Evolutionary conservation across 2,888 invertebrate species (phyloP).

Genomic region (Apamea monoglypha): DNA sequence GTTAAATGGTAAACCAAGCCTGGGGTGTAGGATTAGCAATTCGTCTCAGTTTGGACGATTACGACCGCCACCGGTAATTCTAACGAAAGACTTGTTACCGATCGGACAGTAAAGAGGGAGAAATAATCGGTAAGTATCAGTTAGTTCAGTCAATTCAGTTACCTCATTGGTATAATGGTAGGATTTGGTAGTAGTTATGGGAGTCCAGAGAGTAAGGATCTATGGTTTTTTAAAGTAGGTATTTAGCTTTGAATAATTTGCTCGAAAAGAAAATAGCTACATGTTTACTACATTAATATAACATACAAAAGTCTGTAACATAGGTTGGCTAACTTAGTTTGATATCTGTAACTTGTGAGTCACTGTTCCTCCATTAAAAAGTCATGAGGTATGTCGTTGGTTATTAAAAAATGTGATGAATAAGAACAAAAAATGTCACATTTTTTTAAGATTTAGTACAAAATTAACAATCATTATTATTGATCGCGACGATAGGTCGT

Average conservation of each 20-base stretch:
- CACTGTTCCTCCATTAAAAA: no score
- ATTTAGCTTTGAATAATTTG: not conserved
- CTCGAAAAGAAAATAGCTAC: not conserved
- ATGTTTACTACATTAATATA: not conserved
- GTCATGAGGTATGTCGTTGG: no score
- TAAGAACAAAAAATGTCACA: no score
- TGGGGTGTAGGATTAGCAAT: slow-evolving; percentile 57
- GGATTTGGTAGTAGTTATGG: slow-evolving; percentile 16
- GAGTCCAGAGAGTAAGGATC: not conserved
- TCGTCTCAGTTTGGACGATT: slow-evolving; percentile 60
- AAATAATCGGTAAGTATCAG: slow-evolving; percentile 57
- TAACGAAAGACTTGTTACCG: slow-evolving; percentile 57
- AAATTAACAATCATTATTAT: not conserved
- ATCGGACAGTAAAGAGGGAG: slow-evolving; percentile 45
- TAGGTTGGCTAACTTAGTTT: no score
- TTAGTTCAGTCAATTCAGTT: slow-evolving; percentile 38
- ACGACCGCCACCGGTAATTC: slow-evolving; percentile 56
- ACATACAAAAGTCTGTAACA: no score
- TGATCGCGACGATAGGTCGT: no score
- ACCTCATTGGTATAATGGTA: slow-evolving; percentile 34
- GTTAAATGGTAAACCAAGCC: slow-evolving; percentile 40
- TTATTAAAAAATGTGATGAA: no score
- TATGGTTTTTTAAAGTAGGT: not conserved
- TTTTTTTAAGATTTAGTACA: not conserved
- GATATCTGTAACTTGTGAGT: no score